phyloP scores from a whole-genome alignment of 2,797 vertebrate species.

The Harpagifer antarcticus region DNA sequence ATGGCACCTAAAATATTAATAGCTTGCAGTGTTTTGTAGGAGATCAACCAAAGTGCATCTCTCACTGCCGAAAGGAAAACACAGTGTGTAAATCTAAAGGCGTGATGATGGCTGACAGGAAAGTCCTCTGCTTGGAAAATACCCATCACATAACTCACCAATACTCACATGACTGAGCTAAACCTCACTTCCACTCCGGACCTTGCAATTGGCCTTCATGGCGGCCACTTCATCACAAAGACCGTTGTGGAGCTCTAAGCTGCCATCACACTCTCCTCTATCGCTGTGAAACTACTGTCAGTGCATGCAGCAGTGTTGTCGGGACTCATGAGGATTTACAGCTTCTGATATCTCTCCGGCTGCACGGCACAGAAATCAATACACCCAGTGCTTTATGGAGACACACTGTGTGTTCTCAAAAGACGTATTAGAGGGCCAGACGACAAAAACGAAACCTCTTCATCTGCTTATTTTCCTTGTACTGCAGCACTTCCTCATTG shows the following conservation, averaged over 20 bases:
- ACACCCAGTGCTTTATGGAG: conserved; percentile 67
- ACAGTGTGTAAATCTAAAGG: conserved; percentile 48
- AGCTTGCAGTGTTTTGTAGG: conserved; percentile 26
- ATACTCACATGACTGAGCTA: conserved; percentile 55
- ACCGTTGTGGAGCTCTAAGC: conserved; percentile 52
- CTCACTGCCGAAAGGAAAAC: conserved; percentile 33
- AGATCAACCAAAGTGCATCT: neutral
- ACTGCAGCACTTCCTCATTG: conserved; percentile 80
- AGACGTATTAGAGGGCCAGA: conserved; percentile 65
- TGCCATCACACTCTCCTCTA: conserved; percentile 59
- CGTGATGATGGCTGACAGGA: conserved; percentile 66
- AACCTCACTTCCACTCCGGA: conserved; percentile 45
- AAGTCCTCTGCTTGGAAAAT: conserved; percentile 32
- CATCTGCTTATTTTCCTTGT: conserved; percentile 73
- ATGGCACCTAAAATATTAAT: conserved; percentile 50
- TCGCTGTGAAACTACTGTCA: conserved; percentile 57
- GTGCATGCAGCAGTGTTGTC: conserved; percentile 45
- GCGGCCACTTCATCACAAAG: conserved; percentile 65
- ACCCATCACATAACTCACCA: conserved; percentile 56
- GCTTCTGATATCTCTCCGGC: conserved; percentile 47
- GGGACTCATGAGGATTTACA: conserved; percentile 71
- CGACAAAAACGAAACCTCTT: conserved; percentile 65
- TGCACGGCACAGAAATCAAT: conserved; percentile 73
- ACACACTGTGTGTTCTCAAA: conserved; percentile 28
- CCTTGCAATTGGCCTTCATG: conserved; percentile 40